Evolutionary conservation across 2,113 vertebrate species (phyloP).

Genomic region (Pachyramphus minor): DNA sequence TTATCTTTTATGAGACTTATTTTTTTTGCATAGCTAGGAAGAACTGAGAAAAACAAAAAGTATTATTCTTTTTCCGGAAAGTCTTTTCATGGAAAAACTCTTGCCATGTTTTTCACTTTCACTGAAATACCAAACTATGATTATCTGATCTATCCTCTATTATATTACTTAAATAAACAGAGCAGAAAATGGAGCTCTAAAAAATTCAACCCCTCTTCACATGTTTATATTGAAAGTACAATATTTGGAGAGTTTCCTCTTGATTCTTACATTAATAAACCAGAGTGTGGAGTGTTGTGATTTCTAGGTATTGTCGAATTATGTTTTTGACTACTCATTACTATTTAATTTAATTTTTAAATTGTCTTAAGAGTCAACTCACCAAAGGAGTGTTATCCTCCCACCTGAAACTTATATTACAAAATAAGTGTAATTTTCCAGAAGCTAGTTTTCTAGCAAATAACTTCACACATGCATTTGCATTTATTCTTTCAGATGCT

Average conservation of each 20-base stretch:
- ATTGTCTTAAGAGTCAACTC: neutral
- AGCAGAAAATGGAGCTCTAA: neutral
- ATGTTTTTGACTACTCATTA: neutral
- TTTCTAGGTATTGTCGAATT: neutral
- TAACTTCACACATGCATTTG: neutral
- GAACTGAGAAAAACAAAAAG: conserved; percentile 44
- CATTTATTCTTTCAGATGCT: neutral
- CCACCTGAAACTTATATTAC: neutral
- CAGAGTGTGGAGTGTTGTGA: accelerated
- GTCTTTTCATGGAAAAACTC: neutral
- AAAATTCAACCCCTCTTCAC: neutral
- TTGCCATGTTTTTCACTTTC: neutral
- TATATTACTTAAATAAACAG: neutral
- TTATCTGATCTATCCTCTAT: neutral
- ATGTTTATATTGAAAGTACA: neutral
- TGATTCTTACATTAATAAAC: neutral
- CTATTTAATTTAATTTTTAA: neutral
- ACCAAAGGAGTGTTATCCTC: neutral
- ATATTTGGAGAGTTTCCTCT: neutral
- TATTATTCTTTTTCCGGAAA: conserved; percentile 21
- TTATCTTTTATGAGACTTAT: conserved; percentile 39
- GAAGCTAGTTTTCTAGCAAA: neutral
- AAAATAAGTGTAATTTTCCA: neutral
- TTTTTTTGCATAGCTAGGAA: conserved; percentile 40
- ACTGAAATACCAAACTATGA: neutral